phyloP scores from a whole-genome alignment of 2,113 vertebrate species.

The Ellobius talpinus region DNA sequence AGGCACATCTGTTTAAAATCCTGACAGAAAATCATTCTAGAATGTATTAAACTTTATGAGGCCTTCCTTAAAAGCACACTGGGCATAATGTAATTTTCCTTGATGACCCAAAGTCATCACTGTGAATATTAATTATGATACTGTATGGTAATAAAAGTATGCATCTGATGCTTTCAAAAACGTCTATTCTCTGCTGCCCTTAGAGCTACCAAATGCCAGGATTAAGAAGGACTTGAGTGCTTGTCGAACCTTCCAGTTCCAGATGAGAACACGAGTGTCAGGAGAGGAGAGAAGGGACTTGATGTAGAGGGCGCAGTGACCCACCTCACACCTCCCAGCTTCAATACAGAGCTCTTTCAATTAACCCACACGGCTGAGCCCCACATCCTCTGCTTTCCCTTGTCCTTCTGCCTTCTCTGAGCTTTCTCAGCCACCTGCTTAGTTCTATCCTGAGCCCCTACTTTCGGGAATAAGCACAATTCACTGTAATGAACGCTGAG shows the following conservation, averaged over 20 bases:
- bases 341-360: background rate
- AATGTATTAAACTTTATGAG: constrained; percentile 70
- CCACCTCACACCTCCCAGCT: background rate
- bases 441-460: background rate
- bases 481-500: background rate
- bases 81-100: constrained; percentile 69
- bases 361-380: background rate
- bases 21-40: constrained; percentile 68
- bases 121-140: constrained; percentile 73
- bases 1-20: constrained; percentile 51
- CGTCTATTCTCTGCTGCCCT: background rate
- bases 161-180: constrained; percentile 14
- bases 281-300: background rate
- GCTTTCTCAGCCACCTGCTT: background rate
- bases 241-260: background rate
- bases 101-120: constrained; percentile 49
- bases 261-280: background rate
- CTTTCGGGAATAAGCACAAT: background rate
- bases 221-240: background rate
- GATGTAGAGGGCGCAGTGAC: background rate
- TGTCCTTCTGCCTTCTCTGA: background rate
- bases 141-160: constrained; percentile 12
- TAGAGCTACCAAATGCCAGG: constrained; percentile 26
- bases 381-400: no score
- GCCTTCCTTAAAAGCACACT: constrained; percentile 72